A percentile compares a stretch with the other conserved stretches of the same genome.
phyloP scores from a whole-genome alignment of 1,140 invertebrate genomes.

The Drosophila lacteicornis region DNA sequence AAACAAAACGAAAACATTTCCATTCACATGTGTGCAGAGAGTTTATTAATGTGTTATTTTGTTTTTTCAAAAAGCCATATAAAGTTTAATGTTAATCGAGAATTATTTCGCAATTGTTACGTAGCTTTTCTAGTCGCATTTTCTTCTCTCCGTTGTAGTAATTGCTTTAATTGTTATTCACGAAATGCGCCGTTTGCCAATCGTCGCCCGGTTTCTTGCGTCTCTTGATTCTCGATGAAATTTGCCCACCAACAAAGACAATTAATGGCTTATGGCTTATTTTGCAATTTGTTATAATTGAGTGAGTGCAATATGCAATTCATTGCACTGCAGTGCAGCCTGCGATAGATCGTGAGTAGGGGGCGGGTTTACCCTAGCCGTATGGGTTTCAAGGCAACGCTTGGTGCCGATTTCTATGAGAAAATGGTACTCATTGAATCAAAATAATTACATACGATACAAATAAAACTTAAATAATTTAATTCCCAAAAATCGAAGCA shows the following conservation, averaged over 20 bases:
- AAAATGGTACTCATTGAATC: neutral
- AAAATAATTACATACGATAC: neutral
- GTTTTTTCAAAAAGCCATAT: slow-evolving; percentile 22
- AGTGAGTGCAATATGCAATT: slow-evolving; percentile 55
- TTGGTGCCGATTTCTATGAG: neutral
- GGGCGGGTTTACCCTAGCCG: slow-evolving; percentile 6
- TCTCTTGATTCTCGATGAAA: slow-evolving; percentile 43
- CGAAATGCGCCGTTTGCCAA: slow-evolving; percentile 54
- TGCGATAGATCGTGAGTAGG: neutral
- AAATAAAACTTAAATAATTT: neutral
- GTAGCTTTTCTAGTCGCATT: slow-evolving; percentile 35
- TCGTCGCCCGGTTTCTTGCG: neutral
- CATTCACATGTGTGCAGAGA: slow-evolving; percentile 20
- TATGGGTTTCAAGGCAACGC: slow-evolving; percentile 20
- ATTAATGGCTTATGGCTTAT: slow-evolving; percentile 67
- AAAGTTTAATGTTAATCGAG: slow-evolving; percentile 58
- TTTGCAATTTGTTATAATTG: slow-evolving; percentile 69
- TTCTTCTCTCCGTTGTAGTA: slow-evolving; percentile 32
- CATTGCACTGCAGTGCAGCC: slow-evolving; percentile 15
- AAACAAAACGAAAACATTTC: slow-evolving; percentile 23
- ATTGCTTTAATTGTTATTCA: slow-evolving; percentile 72
- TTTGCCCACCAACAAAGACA: slow-evolving; percentile 60
- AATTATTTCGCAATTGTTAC: slow-evolving; percentile 54
- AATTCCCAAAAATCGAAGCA: neutral
- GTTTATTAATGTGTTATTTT: slow-evolving; percentile 16